phyloP scores from a whole-genome alignment of 2,888 invertebrate species.

The Rotaria magnacalcarata region DNA sequence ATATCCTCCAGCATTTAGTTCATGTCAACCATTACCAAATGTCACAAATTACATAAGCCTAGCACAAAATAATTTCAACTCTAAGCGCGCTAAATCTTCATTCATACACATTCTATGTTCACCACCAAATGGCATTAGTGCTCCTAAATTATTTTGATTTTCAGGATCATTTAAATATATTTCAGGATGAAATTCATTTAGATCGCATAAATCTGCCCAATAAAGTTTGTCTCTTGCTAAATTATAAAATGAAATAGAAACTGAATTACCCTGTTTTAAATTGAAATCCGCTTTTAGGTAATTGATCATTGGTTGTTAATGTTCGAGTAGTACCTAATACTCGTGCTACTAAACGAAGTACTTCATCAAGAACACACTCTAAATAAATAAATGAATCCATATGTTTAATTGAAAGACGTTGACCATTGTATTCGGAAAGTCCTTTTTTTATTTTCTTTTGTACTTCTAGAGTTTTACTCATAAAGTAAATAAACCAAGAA shows the following conservation, averaged over 20 bases:
- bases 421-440: background rate
- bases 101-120: background rate
- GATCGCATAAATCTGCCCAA: background rate
- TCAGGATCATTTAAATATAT: background rate
- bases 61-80: background rate
- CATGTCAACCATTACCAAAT: background rate
- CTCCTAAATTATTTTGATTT: background rate
- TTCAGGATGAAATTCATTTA: background rate
- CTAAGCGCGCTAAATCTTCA: background rate
- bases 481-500: background rate
- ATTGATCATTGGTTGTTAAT: background rate
- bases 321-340: background rate
- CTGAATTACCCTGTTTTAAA: background rate
- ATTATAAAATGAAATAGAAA: background rate
- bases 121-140: background rate
- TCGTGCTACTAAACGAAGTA: background rate
- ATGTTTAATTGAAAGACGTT: background rate
- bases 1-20: background rate
- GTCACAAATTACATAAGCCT: background rate
- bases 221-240: slow-evolving; percentile 17
- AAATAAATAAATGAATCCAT: background rate
- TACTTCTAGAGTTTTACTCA: background rate
- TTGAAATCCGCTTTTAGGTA: background rate
- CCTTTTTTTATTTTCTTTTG: background rate
- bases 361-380: background rate